Percentiles rank a stretch among this genome's conserved stretches.
Evolutionary conservation across 1,140 invertebrate genomes (phyloP).

Genomic region (Sminthurinus signatus): DNA sequence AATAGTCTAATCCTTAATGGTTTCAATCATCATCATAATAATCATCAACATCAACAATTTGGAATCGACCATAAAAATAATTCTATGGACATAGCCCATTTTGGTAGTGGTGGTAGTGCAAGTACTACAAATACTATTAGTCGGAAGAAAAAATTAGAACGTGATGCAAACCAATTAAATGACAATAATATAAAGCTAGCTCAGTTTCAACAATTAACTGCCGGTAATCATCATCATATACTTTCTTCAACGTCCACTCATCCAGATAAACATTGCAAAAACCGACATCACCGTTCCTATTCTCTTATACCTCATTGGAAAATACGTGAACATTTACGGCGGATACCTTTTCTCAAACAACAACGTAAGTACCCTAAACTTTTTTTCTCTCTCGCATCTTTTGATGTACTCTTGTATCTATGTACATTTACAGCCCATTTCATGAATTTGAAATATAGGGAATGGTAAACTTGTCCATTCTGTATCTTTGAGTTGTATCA

Average conservation of each 20-base stretch:
- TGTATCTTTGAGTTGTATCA: too few relatives aligned
- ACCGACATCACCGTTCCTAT: conserved; percentile 31
- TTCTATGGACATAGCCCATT: too few relatives aligned
- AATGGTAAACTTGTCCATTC: too few relatives aligned
- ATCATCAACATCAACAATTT: background rate
- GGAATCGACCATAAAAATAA: too few relatives aligned
- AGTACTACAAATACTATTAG: too few relatives aligned
- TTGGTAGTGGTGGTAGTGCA: too few relatives aligned
- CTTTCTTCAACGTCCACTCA: background rate
- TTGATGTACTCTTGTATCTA: background rate
- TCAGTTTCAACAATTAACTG: too few relatives aligned
- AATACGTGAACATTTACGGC: conserved; percentile 38
- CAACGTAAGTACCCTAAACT: conserved; percentile 11
- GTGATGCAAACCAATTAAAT: background rate
- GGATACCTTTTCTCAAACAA: conserved; percentile 36
- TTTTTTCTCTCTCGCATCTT: background rate
- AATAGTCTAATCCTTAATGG: conserved; percentile 4
- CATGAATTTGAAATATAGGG: too few relatives aligned
- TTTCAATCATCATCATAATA: background rate
- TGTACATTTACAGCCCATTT: background rate
- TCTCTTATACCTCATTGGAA: conserved; percentile 40
- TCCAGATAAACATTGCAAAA: conserved; percentile 13
- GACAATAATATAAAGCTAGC: background rate
- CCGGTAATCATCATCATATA: conserved; percentile 3
- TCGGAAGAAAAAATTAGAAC: conserved; percentile 29